Evolutionary conservation across 2,113 vertebrate genomes (phyloP).

Genomic region (Poicephalus meyeri): DNA sequence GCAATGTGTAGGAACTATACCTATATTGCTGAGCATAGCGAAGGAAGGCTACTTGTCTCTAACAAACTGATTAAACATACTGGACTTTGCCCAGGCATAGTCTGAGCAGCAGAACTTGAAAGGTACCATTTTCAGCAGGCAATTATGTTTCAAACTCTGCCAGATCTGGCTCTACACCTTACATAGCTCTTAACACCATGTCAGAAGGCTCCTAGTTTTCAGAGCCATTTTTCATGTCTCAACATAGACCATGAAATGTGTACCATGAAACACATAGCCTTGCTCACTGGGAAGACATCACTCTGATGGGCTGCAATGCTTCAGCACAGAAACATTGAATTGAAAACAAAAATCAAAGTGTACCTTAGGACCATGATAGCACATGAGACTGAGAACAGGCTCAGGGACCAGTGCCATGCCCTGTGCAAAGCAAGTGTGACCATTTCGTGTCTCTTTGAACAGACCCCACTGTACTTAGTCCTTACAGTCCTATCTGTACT

Average conservation of each 20-base stretch:
- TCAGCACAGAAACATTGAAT: background rate
- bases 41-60: background rate
- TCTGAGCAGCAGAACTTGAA: background rate
- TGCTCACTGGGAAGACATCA: background rate
- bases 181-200: background rate
- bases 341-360: background rate
- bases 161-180: background rate
- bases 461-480: background rate
- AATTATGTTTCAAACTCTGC: background rate
- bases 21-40: background rate
- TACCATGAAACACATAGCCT: background rate
- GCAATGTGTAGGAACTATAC: background rate
- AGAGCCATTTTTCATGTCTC: background rate
- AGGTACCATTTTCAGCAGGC: background rate
- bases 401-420: background rate
- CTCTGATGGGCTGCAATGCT: background rate
- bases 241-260: background rate
- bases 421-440: background rate
- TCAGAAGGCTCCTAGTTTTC: background rate
- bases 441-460: rapidly evolving
- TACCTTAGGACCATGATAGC: background rate
- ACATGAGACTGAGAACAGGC: background rate
- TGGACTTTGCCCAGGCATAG: rapidly evolving
- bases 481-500: background rate
- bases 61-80: background rate